These are phyloP conservation scores for Percopsis transmontana DNA, from an alignment of 2,113 vertebrate genomes.

Conservation along the genomic window DNA sequence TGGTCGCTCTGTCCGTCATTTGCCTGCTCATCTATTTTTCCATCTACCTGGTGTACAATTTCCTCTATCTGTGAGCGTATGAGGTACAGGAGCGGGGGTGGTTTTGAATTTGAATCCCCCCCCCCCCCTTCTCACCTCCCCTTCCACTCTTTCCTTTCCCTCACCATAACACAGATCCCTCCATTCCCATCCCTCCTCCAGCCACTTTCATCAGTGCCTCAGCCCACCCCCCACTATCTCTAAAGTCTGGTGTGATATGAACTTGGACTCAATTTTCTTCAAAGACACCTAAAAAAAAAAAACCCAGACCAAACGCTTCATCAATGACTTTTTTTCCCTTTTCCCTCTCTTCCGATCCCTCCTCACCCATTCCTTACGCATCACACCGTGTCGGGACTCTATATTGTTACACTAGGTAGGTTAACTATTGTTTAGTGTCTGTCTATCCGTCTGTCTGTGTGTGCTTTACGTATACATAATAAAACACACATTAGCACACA, in stretches of 20 bases:
- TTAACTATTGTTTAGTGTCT: slow-evolving; percentile 79
- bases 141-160: slow-evolving; percentile 43
- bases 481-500: slow-evolving; percentile 70
- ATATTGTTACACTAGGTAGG: slow-evolving; percentile 81
- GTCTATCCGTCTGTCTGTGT: slow-evolving; percentile 79
- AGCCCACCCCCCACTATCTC: slow-evolving; percentile 49
- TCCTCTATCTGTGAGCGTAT: slow-evolving; percentile 76
- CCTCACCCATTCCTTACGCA: slow-evolving; percentile 76
- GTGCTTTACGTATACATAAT: slow-evolving; percentile 76
- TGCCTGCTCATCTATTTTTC: slow-evolving; percentile 84
- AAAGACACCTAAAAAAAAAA: slow-evolving; percentile 55
- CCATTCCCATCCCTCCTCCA: slow-evolving; percentile 39
- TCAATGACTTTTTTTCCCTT: slow-evolving; percentile 70
- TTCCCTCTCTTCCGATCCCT: slow-evolving; percentile 73
- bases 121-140: slow-evolving; percentile 43
- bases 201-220: slow-evolving; percentile 40
- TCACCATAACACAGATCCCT: slow-evolving; percentile 53
- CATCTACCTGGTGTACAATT: slow-evolving; percentile 82
- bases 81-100: slow-evolving; percentile 60
- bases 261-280: slow-evolving; percentile 73
- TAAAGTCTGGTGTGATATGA: slow-evolving; percentile 67
- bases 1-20: slow-evolving; percentile 79
- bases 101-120: slow-evolving; percentile 49
- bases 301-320: slow-evolving; percentile 41
- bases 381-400: slow-evolving; percentile 79